Percentiles rank a stretch among this genome's conserved stretches.
These are phyloP conservation scores for Motacilla alba DNA, from an alignment of 2,113 vertebrate genomes.

Conservation along the genomic window DNA sequence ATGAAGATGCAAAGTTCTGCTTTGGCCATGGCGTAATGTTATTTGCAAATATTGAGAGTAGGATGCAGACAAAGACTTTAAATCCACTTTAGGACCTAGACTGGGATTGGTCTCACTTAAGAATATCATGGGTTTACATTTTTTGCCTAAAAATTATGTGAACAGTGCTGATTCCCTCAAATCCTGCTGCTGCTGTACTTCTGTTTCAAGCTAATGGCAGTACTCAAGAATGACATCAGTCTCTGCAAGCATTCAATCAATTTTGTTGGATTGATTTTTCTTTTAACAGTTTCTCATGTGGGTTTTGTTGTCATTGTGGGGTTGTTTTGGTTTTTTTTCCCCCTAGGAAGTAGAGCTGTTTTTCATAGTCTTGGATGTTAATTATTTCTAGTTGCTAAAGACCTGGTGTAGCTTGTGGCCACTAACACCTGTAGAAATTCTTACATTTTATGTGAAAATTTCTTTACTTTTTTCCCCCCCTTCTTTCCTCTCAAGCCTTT, in stretches of 20 bases:
- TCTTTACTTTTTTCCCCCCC: not conserved
- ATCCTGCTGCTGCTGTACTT: not conserved
- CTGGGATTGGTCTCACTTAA: not conserved
- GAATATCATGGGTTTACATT: not conserved
- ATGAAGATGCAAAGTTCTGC: not conserved
- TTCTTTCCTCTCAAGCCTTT: not conserved
- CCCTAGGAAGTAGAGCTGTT: not conserved
- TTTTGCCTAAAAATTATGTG: not conserved
- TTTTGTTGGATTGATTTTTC: not conserved
- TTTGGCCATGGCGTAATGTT: not conserved
- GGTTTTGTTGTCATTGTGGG: not conserved
- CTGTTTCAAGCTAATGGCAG: not conserved
- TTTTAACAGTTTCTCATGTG: not conserved
- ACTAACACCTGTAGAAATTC: not conserved
- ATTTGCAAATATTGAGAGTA: not conserved
- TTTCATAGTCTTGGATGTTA: not conserved
- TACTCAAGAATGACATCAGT: not conserved
- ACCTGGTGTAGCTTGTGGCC: not conserved
- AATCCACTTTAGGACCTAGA: not conserved
- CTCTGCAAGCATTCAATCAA: not conserved
- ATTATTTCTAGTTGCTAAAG: not conserved
- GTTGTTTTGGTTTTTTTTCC: fast-evolving
- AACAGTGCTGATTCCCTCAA: not conserved
- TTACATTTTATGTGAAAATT: not conserved
- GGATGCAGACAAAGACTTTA: not conserved